phyloP scores from a whole-genome alignment of 2,797 vertebrate species.

The Poecilia gillii region DNA sequence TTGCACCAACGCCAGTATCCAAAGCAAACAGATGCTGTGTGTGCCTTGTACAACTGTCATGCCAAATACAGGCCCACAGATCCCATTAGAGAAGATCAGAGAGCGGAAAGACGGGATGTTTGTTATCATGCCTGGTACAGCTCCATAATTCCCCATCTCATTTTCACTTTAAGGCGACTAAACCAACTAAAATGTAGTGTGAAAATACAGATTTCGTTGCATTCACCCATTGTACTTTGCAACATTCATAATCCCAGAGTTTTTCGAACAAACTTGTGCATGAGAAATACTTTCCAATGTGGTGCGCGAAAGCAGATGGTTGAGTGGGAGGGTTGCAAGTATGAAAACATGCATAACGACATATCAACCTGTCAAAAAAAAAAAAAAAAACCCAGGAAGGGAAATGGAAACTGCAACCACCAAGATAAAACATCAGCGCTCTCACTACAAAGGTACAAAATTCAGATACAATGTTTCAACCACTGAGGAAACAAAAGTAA shows the following conservation, averaged over 20 bases:
- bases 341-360: conserved; percentile 64
- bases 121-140: conserved; percentile 60
- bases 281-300: conserved; percentile 42
- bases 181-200: conserved; percentile 10
- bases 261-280: conserved; percentile 26
- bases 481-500: neutral
- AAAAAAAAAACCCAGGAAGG: conserved; percentile 11
- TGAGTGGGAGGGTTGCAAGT: conserved; percentile 67
- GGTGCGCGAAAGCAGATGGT: conserved; percentile 65
- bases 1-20: conserved; percentile 70
- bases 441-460: neutral
- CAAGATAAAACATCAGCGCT: conserved; percentile 23
- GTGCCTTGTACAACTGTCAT: conserved; percentile 69
- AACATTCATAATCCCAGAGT: conserved; percentile 35
- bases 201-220: conserved; percentile 4
- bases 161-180: conserved; percentile 22
- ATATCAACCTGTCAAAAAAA: conserved; percentile 44
- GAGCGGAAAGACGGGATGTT: conserved; percentile 29
- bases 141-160: conserved; percentile 56
- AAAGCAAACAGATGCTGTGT: conserved; percentile 76
- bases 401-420: conserved; percentile 27
- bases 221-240: neutral
- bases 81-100: conserved; percentile 75
- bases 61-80: conserved; percentile 72
- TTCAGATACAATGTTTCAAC: neutral